Base-by-base conservation (phyloP, 2,888 invertebrate species). In the Nowickia ferox region DNA sequence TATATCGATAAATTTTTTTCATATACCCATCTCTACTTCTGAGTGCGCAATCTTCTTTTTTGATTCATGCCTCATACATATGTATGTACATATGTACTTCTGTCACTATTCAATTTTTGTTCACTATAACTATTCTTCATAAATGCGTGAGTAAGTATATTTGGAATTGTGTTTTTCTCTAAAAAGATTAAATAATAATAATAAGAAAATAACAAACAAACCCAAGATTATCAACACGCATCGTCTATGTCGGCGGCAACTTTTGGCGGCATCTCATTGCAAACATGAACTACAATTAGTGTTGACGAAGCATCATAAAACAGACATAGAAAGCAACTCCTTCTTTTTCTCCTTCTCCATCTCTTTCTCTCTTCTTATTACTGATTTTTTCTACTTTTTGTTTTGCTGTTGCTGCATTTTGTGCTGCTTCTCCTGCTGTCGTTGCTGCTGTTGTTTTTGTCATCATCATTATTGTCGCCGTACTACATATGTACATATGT, bases 311-410 rank as follows among this genome's bases (percentile, higher is more conserved):
- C 71, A 76, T 80, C 84, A 84, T 76, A 81, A 81, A 77, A 72
- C 77, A 76, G 84, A 40, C 53, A 74, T 79, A 84, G 61, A 74
- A 71, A 61, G 44, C 15, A 90, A 89, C 89, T 91, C 13, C 66
- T 83, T 77, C 44, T 42, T 65, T 38, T 11, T 3, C 40, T 44
- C 9, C 48, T 17, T 71, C 48, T 59, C 6, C 30, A 30, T 30
- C 59, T 46, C 40, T 46, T 19, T 17, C 57, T 11, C 9, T 42
- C n/a, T 40, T 65, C 38, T 22, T 42, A 6, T 44, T 22, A 22
- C 30, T 53, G 53, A 53, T 71, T 42, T 65, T 63, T 57, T 3
- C 11, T 57, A 30, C 0, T 30, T 30, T 30, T 30, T 59, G 57
- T 59, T 68, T 68, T 46, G 19, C 53, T 71, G 9, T 15, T 38